phyloP scores from a whole-genome alignment of 2,797 vertebrate species.

The Fundulus diaphanus region DNA sequence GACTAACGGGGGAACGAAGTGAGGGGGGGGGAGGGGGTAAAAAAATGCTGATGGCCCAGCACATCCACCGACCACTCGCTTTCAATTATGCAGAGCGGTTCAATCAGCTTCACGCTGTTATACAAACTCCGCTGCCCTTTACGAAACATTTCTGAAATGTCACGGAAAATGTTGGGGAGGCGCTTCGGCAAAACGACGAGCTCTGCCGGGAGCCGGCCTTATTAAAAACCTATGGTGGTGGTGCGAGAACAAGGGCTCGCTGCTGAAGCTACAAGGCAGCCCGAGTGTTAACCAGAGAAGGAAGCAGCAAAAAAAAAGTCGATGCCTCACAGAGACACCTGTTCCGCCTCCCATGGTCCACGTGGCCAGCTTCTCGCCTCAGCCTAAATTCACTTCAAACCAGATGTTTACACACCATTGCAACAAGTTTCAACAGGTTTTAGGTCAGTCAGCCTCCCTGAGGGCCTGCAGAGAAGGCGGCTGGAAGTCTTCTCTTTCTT shows the following conservation, averaged over 20 bases:
- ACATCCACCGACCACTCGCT: slow-evolving; percentile 5
- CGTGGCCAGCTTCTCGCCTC: not conserved
- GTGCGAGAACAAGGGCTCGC: slow-evolving; percentile 49
- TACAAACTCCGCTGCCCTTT: slow-evolving; percentile 64
- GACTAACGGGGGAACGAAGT: not conserved
- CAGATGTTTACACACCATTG: not conserved
- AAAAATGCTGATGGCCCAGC: not conserved
- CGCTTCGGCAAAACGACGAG: slow-evolving; percentile 31
- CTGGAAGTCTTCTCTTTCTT: not conserved
- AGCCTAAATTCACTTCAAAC: not conserved
- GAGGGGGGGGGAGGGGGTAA: too few relatives aligned
- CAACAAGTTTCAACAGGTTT: too few relatives aligned
- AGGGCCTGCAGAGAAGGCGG: not conserved
- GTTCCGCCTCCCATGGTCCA: not conserved
- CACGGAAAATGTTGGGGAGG: slow-evolving; percentile 58
- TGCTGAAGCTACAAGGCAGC: slow-evolving; percentile 45
- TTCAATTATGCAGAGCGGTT: slow-evolving; percentile 36
- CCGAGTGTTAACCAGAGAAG: not conserved
- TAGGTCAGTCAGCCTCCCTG: not conserved
- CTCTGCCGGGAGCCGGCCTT: slow-evolving; percentile 62
- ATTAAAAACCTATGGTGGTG: slow-evolving; percentile 64
- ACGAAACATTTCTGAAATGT: slow-evolving; percentile 65
- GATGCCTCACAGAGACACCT: not conserved
- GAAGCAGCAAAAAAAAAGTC: not conserved
- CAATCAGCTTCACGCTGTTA: slow-evolving; percentile 61